Base-by-base conservation (phyloP, 2,113 vertebrate species). In the Dicaeum eximium region DNA sequence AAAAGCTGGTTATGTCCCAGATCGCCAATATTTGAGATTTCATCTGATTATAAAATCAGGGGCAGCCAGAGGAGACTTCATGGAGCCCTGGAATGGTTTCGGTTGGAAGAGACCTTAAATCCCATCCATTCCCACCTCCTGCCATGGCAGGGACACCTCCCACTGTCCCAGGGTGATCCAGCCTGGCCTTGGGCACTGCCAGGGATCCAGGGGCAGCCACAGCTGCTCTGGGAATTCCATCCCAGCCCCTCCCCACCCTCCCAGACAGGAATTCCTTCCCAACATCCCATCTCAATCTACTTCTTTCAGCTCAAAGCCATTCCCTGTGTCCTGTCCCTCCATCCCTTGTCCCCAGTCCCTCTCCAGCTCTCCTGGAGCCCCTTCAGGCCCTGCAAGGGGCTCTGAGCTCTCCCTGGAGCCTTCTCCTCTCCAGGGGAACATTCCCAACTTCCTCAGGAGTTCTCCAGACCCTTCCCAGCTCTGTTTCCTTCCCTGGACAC, bases 171-270 rank as follows among this genome's bases (percentile, higher is more conserved):
- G 18, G 37, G 5, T 6, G 37, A 20, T 75, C 73, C 73, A 38
- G 0, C 57, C 44, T 38, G 57, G 22, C 45, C 57, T 77, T 31
- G 56, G 73, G 0, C 35, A 38, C 16, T 40, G 0, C 28, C 57
- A 77, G 57, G 57, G 16, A 61, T 50, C 16, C 56, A 56, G 38
- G 20, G 28, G 37, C 67, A 53, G 67, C 48, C 69, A 13, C 28
- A 33, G 50, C 11, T 18, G 1, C 13, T 44, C 62, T 44, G 30
- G 38, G 40, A 44, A 64, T 64, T 44, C 61, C 61, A 65, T 4
- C 30, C 21, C 62, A 65, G 21, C 6, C 8, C 35, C 24, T 61
- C 25, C 16, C 17, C 35, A 38, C 3, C 23, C 44, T 66, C 33
- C 2, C 2, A 48, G 47, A 25, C 67, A 70, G 24, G 31, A 56